Evolutionary conservation across 2,888 invertebrate species (phyloP), one percentile per base, ranked within the genome.

Genomic region (Metalampra italica): DNA sequence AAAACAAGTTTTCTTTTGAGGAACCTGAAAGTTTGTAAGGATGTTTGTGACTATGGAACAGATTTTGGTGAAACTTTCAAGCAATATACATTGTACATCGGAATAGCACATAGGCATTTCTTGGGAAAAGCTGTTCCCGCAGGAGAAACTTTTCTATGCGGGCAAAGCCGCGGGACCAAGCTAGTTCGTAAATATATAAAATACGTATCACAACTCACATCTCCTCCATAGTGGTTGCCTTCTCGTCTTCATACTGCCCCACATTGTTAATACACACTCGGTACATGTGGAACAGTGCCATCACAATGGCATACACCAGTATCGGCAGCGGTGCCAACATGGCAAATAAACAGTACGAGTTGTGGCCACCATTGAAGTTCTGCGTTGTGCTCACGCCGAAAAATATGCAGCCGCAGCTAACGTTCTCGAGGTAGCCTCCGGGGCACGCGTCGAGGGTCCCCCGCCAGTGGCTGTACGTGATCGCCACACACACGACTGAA

Each of bases 401-500:
- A 37, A 94, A 81, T 60, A 93, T 92, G 62, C 94, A 94, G 39
- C 93, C 94, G 64, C 94, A 94, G 64, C 92, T 93, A 4, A 90
- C 90, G 59, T 92, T 92, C 54, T 89, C 89, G 2, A 89, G 71
- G 66, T 81, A 86, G 42, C 89, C 89, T 0, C 87, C 86, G 0
- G 91, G 90, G 59, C 94, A 94, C 42, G 92, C 91, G 62, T 94
- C 93, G 2, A 94, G 77, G 0, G 93, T 93, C 13, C 89, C 84
- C 43, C 90, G 90, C 94, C 94, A 94, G 68, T 94, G 93, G 42
- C 91, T 90, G 90, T 92, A 94, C 0, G 92, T 91, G 47, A 94
- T 89, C 3, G 92, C 93, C 32, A 89, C 71, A 43, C 91, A 91
- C 53, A 92, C 82, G 4, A 83, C 75, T 9, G 83, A 75, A 8